Base-by-base conservation (phyloP, 2,888 invertebrate species). In the Scaptomyza cyrtandrae region DNA sequence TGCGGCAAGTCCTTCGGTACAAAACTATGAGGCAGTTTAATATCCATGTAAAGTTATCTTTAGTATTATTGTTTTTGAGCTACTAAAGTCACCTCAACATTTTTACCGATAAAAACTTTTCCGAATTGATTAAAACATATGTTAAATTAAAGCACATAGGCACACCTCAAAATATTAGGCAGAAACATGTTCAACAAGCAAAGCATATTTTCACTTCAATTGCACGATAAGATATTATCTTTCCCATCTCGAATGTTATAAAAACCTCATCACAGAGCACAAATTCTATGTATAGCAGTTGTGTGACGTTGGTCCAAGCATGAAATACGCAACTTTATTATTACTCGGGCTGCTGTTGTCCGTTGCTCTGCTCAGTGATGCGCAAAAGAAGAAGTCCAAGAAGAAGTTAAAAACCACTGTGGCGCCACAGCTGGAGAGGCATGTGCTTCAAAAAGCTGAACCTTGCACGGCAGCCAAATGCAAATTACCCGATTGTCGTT, bases 401-500 rank as follows among this genome's bases (percentile, higher is more conserved):
- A 68, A 58, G 0, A 83, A 83, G 69, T 13, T 31, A 9, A 80
- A 67, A 53, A 29, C 52, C 0, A 61, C 60, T 0, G 31, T 7
- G 4, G 44, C 58, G 0, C 62, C 66, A 1, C 16, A 31, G 10
- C 11, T 31, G 35, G 19, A 67, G 49, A 52, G 55, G 14, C 27
- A 31, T 35, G 33, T 39, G 37, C 71, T 82, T 0, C n/a, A 57
- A 7, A 60, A 58, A 41, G 90, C 90, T 0, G 80, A 81, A 11
- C 33, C 63, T 2, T 90, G 90, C 48, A 65, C 76, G n/a, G 31
- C 73, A 2, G 41, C 41, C n/a, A 79, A 81, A 10, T 90, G 91
- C 53, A 78, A 78, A 27, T 64, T 82, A 6, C 90, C 92, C 16
- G 82, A 89, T 35, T 92, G 92, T 35, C 90, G 92, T 7, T 92